A percentile compares a stretch with the other conserved stretches of the same genome.
These are phyloP conservation scores for Zoanthus gigantus DNA, from an alignment of 92 coral and sea anemone species.

Conservation along the genomic window DNA sequence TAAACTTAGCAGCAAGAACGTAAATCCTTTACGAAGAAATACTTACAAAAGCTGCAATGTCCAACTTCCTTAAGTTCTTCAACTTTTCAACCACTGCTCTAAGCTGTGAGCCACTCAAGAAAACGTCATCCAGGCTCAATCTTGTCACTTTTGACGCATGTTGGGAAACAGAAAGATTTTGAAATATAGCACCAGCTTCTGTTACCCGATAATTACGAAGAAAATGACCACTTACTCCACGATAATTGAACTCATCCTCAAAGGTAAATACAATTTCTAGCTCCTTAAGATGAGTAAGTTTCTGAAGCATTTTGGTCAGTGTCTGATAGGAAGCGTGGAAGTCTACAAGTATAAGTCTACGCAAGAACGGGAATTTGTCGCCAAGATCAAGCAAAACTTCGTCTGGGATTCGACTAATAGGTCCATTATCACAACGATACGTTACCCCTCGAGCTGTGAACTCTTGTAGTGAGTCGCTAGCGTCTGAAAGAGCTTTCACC, in stretches of 20 bases:
- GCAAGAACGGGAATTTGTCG: conserved; percentile 54
- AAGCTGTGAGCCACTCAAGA: conserved; percentile 53
- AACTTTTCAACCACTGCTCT: conserved; percentile 62
- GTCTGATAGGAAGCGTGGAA: conserved; percentile 53
- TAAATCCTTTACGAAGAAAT: neutral
- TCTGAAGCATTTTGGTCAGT: conserved; percentile 44
- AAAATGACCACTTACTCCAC: conserved; percentile 62
- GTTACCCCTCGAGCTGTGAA: conserved; percentile 67
- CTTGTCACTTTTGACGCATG: conserved; percentile 52
- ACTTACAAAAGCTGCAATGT: conserved; percentile 68
- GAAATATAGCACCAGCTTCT: conserved; percentile 59
- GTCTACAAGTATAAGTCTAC: conserved; percentile 58
- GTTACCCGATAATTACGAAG: conserved; percentile 61
- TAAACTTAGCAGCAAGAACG: neutral
- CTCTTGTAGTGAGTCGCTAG: conserved; percentile 53
- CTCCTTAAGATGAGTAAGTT: conserved; percentile 56
- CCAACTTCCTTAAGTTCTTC: conserved; percentile 56
- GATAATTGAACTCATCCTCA: conserved; percentile 63
- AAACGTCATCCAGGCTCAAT: conserved; percentile 65
- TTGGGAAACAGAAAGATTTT: conserved; percentile 51
- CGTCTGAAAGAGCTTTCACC: conserved; percentile 47
- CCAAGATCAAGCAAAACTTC: conserved; percentile 66
- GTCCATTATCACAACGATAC: conserved; percentile 52
- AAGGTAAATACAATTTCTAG: conserved; percentile 54
- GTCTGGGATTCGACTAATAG: conserved; percentile 60